Percentiles rank a stretch among this genome's conserved stretches.
phyloP scores from a whole-genome alignment of 2,888 invertebrate species.

The Lithophane semibrunnea region DNA sequence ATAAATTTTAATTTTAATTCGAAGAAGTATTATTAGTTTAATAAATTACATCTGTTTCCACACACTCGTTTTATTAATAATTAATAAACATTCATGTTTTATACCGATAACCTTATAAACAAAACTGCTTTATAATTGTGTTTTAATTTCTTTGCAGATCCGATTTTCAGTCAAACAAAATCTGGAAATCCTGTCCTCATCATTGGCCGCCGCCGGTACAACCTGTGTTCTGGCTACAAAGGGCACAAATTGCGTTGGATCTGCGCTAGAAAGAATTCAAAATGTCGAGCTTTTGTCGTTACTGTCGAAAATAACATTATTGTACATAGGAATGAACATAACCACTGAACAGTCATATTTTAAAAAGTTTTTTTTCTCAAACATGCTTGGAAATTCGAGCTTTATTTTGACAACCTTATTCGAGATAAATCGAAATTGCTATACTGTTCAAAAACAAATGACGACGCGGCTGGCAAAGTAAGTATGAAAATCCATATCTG shows the following conservation, averaged over 20 bases:
- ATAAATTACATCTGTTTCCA: not conserved
- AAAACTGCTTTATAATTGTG: not conserved
- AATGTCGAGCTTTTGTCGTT: constrained; percentile 34
- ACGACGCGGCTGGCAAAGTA: no score
- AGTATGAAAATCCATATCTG: no score
- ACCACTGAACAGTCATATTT: no score
- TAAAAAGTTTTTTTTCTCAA: no score
- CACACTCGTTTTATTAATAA: not conserved
- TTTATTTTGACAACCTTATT: no score
- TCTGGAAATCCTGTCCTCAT: constrained; percentile 30
- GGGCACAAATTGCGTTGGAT: constrained; percentile 60
- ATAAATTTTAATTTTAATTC: not conserved
- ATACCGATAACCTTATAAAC: not conserved
- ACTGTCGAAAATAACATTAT: constrained; percentile 43
- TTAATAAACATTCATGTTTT: not conserved
- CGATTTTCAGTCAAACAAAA: constrained; percentile 21
- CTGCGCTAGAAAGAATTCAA: constrained; percentile 39
- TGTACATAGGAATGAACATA: constrained; percentile 44
- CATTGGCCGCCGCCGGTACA: constrained; percentile 39
- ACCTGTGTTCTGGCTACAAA: constrained; percentile 47
- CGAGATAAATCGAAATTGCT: no score
- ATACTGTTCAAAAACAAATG: no score
- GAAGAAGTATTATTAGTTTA: constrained; percentile 1
- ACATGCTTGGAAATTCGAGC: no score
- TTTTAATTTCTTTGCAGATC: constrained; percentile 10